A percentile compares a stretch with the other conserved stretches of the same genome.
phyloP scores from a whole-genome alignment of 2,113 vertebrate genomes.

The Ptilonorhynchus violaceus region DNA sequence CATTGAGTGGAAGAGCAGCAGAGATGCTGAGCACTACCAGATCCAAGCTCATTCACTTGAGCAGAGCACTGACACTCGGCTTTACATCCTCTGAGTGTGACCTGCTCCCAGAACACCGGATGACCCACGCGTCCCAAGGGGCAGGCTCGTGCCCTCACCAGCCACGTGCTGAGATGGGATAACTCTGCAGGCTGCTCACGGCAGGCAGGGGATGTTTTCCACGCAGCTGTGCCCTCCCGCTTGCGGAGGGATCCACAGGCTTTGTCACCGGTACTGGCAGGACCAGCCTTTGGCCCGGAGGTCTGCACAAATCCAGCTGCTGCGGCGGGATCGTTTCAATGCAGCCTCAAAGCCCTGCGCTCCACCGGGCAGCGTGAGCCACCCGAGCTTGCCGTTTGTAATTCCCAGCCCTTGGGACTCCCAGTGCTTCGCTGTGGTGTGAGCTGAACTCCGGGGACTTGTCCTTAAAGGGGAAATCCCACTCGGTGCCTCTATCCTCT shows the following conservation, averaged over 20 bases:
- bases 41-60: neutral
- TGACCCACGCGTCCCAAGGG: neutral
- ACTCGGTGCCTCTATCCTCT: neutral
- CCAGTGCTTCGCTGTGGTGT: neutral
- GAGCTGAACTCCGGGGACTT: neutral
- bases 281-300: neutral
- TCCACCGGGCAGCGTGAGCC: neutral
- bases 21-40: neutral
- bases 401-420: neutral
- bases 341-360: neutral
- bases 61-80: neutral
- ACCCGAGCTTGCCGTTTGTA: neutral
- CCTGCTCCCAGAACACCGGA: fast-evolving
- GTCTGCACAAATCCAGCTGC: neutral
- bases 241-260: neutral
- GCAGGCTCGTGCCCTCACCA: neutral
- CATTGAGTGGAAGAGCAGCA: neutral
- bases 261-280: neutral
- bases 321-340: neutral
- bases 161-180: neutral
- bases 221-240: neutral
- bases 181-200: neutral
- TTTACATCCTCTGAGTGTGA: neutral
- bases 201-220: neutral
- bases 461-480: neutral